phyloP scores from a whole-genome alignment of 2,797 vertebrate genomes.

The Gymnoscopelus braueri region DNA sequence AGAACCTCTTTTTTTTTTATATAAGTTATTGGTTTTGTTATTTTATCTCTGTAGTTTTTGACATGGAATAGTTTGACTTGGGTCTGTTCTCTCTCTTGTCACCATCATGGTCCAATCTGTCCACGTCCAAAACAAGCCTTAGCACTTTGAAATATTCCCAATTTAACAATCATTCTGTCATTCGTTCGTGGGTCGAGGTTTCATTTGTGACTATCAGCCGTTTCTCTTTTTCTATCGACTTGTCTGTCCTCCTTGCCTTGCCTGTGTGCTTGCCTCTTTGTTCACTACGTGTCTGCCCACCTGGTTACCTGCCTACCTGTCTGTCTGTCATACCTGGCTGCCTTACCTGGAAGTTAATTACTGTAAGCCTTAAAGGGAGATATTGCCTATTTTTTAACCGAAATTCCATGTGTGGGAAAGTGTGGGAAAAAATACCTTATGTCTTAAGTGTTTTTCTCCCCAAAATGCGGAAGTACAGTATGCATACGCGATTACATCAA shows the following conservation, averaged over 20 bases:
- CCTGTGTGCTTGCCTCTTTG: conserved; percentile 5
- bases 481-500: too few relatives aligned
- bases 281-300: background rate
- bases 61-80: background rate
- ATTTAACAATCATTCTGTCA: too few relatives aligned
- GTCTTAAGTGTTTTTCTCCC: too few relatives aligned
- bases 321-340: too few relatives aligned
- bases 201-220: background rate
- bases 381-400: too few relatives aligned
- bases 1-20: background rate
- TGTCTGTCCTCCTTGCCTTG: background rate
- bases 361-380: too few relatives aligned
- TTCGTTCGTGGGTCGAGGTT: background rate
- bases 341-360: too few relatives aligned
- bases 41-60: conserved; percentile 1
- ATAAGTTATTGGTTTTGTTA: conserved; percentile 4
- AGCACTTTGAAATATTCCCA: background rate
- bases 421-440: too few relatives aligned
- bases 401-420: too few relatives aligned
- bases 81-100: too few relatives aligned
- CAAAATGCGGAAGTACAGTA: too few relatives aligned
- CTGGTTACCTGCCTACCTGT: too few relatives aligned
- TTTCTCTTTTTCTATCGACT: background rate
- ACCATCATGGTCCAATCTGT: background rate
- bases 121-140: background rate